Base-by-base conservation (phyloP, 2,113 vertebrate genomes). In the Strix uralensis region DNA sequence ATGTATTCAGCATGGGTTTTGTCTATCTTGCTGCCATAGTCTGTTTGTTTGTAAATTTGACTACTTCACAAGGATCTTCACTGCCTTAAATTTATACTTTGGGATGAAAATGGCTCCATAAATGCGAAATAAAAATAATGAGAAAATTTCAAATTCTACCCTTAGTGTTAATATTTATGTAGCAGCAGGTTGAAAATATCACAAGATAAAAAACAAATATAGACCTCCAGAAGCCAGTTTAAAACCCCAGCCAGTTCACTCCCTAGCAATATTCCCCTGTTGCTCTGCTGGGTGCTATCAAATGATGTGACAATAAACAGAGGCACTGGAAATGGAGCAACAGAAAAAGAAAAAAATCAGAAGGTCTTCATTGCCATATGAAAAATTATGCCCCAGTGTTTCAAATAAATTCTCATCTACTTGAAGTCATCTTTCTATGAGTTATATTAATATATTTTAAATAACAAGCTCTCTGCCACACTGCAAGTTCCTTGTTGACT, bases 401-500 rank as follows among this genome's bases (percentile, higher is more conserved):
- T 96, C 46, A 81, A 94, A 95, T 73, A 90, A 89, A 62, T 95
- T 97, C 67, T 58, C 72, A 84, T 86, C 58, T 91, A 89, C 96
- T 90, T 89, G 51, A 97, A 80, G 44, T 85, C 12, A 44, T 71
- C 52, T 42, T 97, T 94, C 49, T 47, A 44, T 80, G 55, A 95
- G 65, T 95, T 46, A 5, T 22, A 69, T 69, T 97, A 55, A 67
- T 73, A 32, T 67, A 82, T 92, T 94, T 84, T 36, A 3, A 30
- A 90, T 81, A 95, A 54, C 10, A 42, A 92, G 11, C 26, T 78
- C 40, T 86, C 86, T 77, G 34, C n/a, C 16, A 55, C 51, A 16
- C 86, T 94, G 70, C 57, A 86, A 90, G 49, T 80, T 97, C 79
- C 96, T 83, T 93, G 40, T 94, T 94, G 66, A 88, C 77, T 97